Evolutionary conservation across 2,888 invertebrate genomes (phyloP).

Genomic region (Cephus pygmeus): DNA sequence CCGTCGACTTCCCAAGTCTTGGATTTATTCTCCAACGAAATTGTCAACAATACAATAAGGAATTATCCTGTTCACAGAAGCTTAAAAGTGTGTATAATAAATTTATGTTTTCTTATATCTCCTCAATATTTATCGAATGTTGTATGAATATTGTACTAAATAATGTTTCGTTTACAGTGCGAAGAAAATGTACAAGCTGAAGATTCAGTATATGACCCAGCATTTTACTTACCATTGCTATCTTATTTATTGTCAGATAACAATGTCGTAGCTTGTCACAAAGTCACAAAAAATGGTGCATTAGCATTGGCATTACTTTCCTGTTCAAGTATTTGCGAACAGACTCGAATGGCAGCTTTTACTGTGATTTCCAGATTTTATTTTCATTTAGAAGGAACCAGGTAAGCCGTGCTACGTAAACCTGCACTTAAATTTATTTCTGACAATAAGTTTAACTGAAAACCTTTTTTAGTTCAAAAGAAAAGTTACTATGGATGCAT

Average conservation of each 20-base stretch:
- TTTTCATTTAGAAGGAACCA: constrained; percentile 78
- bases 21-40: constrained; percentile 75
- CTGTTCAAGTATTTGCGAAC: constrained; percentile 75
- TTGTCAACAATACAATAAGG: constrained; percentile 75
- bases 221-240: constrained; percentile 83
- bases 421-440: neutral
- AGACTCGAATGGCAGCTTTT: constrained; percentile 79
- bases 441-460: neutral
- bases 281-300: constrained; percentile 77
- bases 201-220: constrained; percentile 80
- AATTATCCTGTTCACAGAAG: constrained; percentile 77
- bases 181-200: constrained; percentile 34
- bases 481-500: constrained; percentile 75
- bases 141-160: neutral
- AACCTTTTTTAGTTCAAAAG: constrained; percentile 68
- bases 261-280: constrained; percentile 77
- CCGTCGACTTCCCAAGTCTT: constrained; percentile 80
- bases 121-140: neutral
- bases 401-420: constrained; percentile 63
- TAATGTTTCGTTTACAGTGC: constrained; percentile 34
- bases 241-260: constrained; percentile 80
- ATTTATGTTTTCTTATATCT: neutral
- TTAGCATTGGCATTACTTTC: constrained; percentile 78
- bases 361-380: constrained; percentile 80
- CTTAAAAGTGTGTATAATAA: constrained; percentile 62